Percentiles rank a stretch among this genome's conserved stretches.
These are phyloP conservation scores for Eretmochelys imbricata DNA, from an alignment of 2,113 vertebrate species.

Conservation along the genomic window DNA sequence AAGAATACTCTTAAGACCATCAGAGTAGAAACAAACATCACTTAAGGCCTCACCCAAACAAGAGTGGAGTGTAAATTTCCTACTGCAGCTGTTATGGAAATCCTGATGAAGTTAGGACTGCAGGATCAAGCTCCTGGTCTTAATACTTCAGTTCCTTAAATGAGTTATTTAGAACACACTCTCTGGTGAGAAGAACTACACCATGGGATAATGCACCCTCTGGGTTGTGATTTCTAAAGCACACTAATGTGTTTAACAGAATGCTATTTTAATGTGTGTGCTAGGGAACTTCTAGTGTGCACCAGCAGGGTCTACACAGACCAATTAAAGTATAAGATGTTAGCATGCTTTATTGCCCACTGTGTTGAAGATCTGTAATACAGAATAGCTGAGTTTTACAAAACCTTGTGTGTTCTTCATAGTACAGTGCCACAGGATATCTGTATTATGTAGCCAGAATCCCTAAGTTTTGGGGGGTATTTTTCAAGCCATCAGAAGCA, in stretches of 20 bases:
- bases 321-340: slow-evolving; percentile 13
- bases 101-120: slow-evolving; percentile 20
- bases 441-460: not conserved
- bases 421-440: not conserved
- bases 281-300: not conserved
- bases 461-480: slow-evolving; percentile 21
- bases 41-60: not conserved
- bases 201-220: not conserved
- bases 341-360: not conserved
- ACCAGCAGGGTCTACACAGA: not conserved
- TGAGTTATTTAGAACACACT: not conserved
- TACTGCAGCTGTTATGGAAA: not conserved
- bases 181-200: not conserved
- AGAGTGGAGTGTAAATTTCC: not conserved
- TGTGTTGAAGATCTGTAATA: not conserved
- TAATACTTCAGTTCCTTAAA: slow-evolving; percentile 6
- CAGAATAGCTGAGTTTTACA: not conserved
- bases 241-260: not conserved
- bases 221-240: not conserved
- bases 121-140: not conserved
- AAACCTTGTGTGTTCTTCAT: not conserved
- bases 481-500: not conserved
- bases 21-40: not conserved
- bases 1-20: not conserved
- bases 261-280: too few relatives aligned